These are phyloP conservation scores for Ceratoteleas bidentatus DNA, from an alignment of 1,140 invertebrate species.

Conservation along the genomic window DNA sequence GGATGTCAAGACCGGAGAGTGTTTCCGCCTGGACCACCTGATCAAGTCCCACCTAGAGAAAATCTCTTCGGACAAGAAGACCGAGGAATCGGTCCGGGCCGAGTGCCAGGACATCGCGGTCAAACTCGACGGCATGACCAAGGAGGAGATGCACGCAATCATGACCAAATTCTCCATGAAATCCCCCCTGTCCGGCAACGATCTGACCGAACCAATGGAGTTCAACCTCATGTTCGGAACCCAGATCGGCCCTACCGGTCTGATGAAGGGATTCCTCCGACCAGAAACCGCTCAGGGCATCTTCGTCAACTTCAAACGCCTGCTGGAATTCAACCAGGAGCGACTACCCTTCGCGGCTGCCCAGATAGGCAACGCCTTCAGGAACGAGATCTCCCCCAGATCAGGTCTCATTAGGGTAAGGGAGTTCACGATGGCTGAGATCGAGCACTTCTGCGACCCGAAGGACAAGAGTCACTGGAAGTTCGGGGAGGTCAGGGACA, in stretches of 20 bases:
- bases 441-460: slow-evolving; percentile 99
- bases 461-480: slow-evolving; percentile 94
- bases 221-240: slow-evolving; percentile 99
- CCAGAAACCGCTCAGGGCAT: slow-evolving; percentile 99
- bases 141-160: slow-evolving; percentile 92
- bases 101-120: slow-evolving; percentile 91
- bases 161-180: slow-evolving; percentile 95
- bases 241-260: slow-evolving; percentile 97
- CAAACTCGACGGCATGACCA: slow-evolving; percentile 92
- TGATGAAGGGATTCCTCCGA: slow-evolving; percentile 95
- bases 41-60: slow-evolving; percentile 98
- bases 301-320: slow-evolving; percentile 98
- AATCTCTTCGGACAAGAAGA: slow-evolving; percentile 92
- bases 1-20: slow-evolving; percentile 97
- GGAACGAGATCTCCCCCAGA: slow-evolving; percentile 99
- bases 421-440: slow-evolving; percentile 99
- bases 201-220: slow-evolving; percentile 96
- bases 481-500: slow-evolving; percentile 90
- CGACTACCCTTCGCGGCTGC: slow-evolving; percentile 98
- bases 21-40: slow-evolving; percentile 98
- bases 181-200: slow-evolving; percentile 96
- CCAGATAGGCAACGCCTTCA: slow-evolving; percentile 98
- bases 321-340: slow-evolving; percentile 98
- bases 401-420: slow-evolving; percentile 97
- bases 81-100: slow-evolving; percentile 85